Base-by-base conservation (phyloP, 2,113 vertebrate genomes). In the Gallinago jamesoni region DNA sequence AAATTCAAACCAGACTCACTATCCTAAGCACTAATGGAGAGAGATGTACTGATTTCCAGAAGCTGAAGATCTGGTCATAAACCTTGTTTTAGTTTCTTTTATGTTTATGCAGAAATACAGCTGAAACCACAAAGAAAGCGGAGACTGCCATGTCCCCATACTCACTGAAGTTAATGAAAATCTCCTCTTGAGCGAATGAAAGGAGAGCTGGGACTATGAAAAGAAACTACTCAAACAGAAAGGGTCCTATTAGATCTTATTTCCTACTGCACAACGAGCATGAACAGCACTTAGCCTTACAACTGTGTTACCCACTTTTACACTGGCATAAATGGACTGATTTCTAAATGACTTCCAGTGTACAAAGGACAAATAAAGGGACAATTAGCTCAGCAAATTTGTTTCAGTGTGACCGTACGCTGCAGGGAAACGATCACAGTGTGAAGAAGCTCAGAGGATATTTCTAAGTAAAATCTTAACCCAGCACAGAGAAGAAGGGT, bases 361-460 rank as follows among this genome's bases (percentile, higher is more conserved):
- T 76, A 75, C 48, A 78, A 75, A 92, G 79, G 69, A 95, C 68
- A 93, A 94, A 82, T 79, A 87, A 87, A 73, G 92, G 84, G 53
- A 94, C 80, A 92, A 87, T 95, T 87, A 92, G 31, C 45, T 90
- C 69, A 27, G 73, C 28, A 77, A 76, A 73, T 78, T 73, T 94
- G n/a, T 84, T 93, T 84, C 7, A 2, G 28, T 41, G 53, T 66
- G 69, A 82, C 69, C 0, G 1, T 45, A 59, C 0, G 0, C 73
- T 83, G 52, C 77, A 84, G 81, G 62, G 41, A 92, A 94, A 94
- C 0, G 1, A 79, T 60, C 66, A 39, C 48, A 39, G 39, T 27
- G 39, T 39, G 31, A 87, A 52, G 59, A 89, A 93, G 24, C 25
- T 83, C 28, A 77, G 72, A 66, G n/a, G 57, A 73, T 53, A 60